A percentile compares a stretch with the other conserved stretches of the same genome.
phyloP scores from a whole-genome alignment of 1,140 invertebrate species.

The Drosophila orosa region DNA sequence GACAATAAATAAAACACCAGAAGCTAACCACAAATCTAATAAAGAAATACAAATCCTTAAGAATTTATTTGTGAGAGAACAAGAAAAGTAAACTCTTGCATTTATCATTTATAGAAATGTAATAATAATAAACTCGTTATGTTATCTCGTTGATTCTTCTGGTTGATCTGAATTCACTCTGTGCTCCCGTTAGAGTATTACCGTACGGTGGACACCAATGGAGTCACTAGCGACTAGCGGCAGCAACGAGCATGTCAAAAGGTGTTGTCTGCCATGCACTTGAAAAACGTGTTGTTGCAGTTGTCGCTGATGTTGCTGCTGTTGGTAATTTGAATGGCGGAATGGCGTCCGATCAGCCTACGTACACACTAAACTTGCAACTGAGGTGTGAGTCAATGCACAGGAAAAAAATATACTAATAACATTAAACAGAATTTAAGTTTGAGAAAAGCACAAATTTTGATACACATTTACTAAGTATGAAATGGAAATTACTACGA shows the following conservation, averaged over 20 bases:
- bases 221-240: constrained; percentile 10
- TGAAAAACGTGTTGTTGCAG: constrained; percentile 71
- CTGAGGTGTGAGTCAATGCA: constrained; percentile 19
- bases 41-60: background rate
- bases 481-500: rapidly evolving
- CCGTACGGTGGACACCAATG: constrained; percentile 19
- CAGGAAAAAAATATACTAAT: background rate
- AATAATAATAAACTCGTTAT: too few relatives aligned
- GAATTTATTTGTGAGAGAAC: rapidly evolving
- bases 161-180: background rate
- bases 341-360: constrained; percentile 64
- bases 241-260: constrained; percentile 72
- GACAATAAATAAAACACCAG: too few relatives aligned
- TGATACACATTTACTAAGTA: too few relatives aligned
- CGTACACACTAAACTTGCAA: constrained; percentile 10
- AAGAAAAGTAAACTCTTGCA: background rate
- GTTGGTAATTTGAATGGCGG: constrained; percentile 74
- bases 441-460: background rate
- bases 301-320: constrained; percentile 28
- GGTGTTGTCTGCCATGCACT: constrained; percentile 75
- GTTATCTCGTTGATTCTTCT: too few relatives aligned
- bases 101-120: background rate
- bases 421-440: background rate
- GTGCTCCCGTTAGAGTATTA: constrained; percentile 17
- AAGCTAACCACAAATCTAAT: background rate